Evolutionary conservation across 1,140 invertebrate species (phyloP).

Genomic region (Anastrepha obliqua): DNA sequence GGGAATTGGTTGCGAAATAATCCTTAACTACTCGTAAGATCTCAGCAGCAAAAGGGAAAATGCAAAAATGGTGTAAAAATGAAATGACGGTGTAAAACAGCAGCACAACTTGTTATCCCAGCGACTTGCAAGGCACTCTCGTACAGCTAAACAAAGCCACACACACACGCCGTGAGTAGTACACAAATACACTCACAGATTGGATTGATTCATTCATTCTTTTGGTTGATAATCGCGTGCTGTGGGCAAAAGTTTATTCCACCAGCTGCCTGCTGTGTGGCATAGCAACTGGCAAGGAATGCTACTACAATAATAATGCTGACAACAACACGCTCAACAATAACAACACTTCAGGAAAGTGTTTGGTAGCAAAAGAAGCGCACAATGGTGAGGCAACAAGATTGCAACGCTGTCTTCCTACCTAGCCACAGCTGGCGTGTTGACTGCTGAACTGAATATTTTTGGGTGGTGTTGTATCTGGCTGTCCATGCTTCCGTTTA

Average conservation of each 20-base stretch:
- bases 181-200: not conserved
- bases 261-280: not conserved
- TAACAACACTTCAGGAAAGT: not conserved
- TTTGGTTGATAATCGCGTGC: constrained; percentile 2
- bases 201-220: not conserved
- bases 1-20: not conserved
- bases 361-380: not conserved
- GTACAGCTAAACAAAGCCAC: not conserved
- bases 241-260: not conserved
- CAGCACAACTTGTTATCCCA: constrained; percentile 1
- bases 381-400: constrained; percentile 41
- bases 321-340: constrained; percentile 13
- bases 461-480: not conserved
- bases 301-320: not conserved
- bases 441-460: not conserved
- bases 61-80: constrained; percentile 7
- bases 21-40: not conserved
- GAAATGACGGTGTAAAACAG: constrained; percentile 34
- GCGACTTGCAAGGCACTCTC: not conserved
- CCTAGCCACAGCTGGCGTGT: not conserved
- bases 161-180: not conserved
- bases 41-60: not conserved
- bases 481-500: not conserved
- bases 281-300: not conserved
- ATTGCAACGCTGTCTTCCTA: not conserved